These are phyloP conservation scores for Antrozous pallidus DNA, from an alignment of 2,797 vertebrate species.

Conservation along the genomic window DNA sequence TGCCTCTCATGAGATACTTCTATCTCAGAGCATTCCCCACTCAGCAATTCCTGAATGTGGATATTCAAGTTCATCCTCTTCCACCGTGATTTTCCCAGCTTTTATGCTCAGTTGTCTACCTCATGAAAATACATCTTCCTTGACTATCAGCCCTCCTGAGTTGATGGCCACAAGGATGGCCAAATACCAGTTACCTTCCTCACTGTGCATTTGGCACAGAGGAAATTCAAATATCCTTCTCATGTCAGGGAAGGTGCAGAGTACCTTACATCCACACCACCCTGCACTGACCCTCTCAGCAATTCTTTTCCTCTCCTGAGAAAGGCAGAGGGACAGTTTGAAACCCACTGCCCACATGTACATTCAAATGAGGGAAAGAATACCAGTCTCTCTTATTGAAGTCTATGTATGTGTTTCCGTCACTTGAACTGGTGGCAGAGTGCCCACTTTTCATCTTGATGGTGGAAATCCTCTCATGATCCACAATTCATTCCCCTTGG, in stretches of 20 bases:
- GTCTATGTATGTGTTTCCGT: fast-evolving
- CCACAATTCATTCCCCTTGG: background rate
- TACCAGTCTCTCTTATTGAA: background rate
- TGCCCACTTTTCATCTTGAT: background rate
- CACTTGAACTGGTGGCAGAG: background rate
- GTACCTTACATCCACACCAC: background rate
- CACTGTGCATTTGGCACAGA: background rate
- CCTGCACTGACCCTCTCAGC: background rate
- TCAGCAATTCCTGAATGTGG: background rate
- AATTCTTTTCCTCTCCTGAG: background rate
- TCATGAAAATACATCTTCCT: background rate
- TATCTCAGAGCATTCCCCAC: background rate
- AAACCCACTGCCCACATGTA: background rate
- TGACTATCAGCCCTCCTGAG: background rate
- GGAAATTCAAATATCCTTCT: background rate
- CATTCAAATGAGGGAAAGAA: background rate
- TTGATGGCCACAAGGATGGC: background rate
- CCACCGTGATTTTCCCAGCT: background rate
- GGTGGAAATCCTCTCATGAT: background rate
- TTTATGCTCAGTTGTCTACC: background rate
- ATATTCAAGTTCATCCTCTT: background rate
- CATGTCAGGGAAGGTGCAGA: background rate
- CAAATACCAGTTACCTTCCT: background rate
- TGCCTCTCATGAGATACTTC: background rate
- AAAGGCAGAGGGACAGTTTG: background rate